Conservation (phyloP, 2,888 invertebrate genomes). For the Adela reaumurella region DNA sequence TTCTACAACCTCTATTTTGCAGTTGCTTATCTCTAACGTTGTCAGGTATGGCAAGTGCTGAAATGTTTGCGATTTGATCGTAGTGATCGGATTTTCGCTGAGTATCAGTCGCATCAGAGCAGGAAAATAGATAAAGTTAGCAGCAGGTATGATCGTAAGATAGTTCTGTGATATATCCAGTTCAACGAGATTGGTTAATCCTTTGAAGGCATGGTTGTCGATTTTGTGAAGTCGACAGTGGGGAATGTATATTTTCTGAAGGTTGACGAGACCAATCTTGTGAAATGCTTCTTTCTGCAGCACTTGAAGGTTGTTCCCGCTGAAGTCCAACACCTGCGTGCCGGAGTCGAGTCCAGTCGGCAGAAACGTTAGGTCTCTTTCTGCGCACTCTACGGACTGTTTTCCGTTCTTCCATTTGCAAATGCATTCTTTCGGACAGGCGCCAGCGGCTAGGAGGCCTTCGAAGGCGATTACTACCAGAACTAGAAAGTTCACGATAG, state of each 20-base stretch:
- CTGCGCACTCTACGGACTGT: slow-evolving; percentile 83
- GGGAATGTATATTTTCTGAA: slow-evolving; percentile 81
- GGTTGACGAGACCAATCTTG: slow-evolving; percentile 73
- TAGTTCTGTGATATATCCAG: slow-evolving; percentile 82
- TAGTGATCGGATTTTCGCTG: slow-evolving; percentile 77
- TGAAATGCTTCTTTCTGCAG: slow-evolving; percentile 77
- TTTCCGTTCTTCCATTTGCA: slow-evolving; percentile 95
- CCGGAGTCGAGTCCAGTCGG: slow-evolving; percentile 78
- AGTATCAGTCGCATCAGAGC: slow-evolving; percentile 80
- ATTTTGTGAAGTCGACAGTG: slow-evolving; percentile 75
- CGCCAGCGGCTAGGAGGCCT: slow-evolving; percentile 34
- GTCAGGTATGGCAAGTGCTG: slow-evolving; percentile 71
- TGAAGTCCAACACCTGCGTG: slow-evolving; percentile 84
- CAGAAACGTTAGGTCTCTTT: slow-evolving; percentile 70
- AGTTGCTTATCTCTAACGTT: slow-evolving; percentile 76
- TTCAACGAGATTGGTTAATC: slow-evolving; percentile 83
- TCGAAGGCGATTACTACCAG: neutral
- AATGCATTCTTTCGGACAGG: slow-evolving; percentile 74
- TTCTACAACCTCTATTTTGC: slow-evolving; percentile 73
- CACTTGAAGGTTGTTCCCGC: slow-evolving; percentile 77
- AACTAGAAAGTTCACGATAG: neutral
- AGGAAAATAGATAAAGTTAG: slow-evolving; percentile 73
- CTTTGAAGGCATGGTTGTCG: slow-evolving; percentile 76
- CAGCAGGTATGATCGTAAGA: slow-evolving; percentile 72
- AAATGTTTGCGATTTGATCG: slow-evolving; percentile 68